Evolutionary conservation across 2,888 invertebrate species (phyloP).

Genomic region (Mythimna pallens): DNA sequence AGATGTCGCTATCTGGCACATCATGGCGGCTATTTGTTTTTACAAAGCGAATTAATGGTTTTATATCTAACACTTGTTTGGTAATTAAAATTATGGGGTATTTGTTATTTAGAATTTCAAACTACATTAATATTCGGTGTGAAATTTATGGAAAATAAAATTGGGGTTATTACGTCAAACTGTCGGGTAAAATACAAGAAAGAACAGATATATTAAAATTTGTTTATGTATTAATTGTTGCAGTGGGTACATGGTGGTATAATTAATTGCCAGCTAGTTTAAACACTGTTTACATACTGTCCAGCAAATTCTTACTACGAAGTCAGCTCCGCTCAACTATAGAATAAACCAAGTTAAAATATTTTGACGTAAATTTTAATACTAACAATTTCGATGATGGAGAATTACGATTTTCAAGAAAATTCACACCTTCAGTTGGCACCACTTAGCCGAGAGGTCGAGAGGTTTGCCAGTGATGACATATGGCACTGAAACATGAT

Average conservation of each 20-base stretch:
- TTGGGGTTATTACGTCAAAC: slow-evolving; percentile 21
- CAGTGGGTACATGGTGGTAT: slow-evolving; percentile 14
- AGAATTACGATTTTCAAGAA: not conserved
- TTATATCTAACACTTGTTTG: slow-evolving; percentile 63
- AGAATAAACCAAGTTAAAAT: not conserved
- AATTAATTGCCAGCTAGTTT: slow-evolving; percentile 29
- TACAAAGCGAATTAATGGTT: slow-evolving; percentile 58
- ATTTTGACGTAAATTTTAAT: not conserved
- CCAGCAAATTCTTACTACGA: slow-evolving; percentile 1
- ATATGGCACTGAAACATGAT: too few relatives aligned
- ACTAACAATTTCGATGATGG: not conserved
- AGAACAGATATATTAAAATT: slow-evolving; percentile 14
- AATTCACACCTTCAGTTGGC: too few relatives aligned
- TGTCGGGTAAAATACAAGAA: slow-evolving; percentile 19
- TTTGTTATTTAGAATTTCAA: slow-evolving; percentile 49
- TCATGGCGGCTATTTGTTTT: slow-evolving; percentile 70
- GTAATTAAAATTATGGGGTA: slow-evolving; percentile 70
- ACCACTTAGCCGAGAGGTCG: too few relatives aligned
- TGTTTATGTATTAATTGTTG: slow-evolving; percentile 24
- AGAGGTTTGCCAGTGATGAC: too few relatives aligned
- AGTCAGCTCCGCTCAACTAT: not conserved
- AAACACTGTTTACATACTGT: slow-evolving; percentile 16
- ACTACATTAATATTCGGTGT: slow-evolving; percentile 38
- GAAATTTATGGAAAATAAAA: slow-evolving; percentile 36
- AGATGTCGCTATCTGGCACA: slow-evolving; percentile 70